phyloP scores from a whole-genome alignment of 1,140 invertebrate species.

The Lepidurus couesii region DNA sequence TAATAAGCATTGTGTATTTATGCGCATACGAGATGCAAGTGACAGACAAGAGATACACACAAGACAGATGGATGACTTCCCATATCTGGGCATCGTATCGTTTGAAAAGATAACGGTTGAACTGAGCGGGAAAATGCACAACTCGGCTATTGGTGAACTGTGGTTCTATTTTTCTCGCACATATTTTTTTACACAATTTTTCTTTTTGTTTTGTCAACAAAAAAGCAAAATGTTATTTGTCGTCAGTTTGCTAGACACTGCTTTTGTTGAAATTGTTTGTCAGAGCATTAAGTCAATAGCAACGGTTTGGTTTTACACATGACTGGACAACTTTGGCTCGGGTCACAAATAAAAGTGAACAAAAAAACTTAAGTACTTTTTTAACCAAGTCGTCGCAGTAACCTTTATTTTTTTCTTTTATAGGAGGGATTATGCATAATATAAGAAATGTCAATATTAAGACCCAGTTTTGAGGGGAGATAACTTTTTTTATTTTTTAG shows the following conservation, averaged over 20 bases:
- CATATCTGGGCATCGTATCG: too few relatives aligned
- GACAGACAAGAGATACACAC: background rate
- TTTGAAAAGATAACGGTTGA: background rate
- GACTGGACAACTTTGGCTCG: background rate
- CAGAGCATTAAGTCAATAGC: constrained; percentile 5
- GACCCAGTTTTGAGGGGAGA: background rate
- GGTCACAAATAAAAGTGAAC: background rate
- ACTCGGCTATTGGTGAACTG: background rate
- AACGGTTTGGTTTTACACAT: constrained; percentile 1
- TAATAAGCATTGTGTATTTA: constrained; percentile 5
- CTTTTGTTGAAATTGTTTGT: background rate
- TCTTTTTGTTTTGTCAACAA: background rate
- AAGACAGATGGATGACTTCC: constrained; percentile 17
- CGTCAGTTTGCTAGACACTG: background rate
- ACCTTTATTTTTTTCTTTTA: background rate
- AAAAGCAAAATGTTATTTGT: background rate
- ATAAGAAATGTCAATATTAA: constrained; percentile 19
- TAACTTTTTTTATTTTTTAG: background rate
- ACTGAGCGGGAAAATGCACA: background rate
- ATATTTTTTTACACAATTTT: background rate
- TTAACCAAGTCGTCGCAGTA: background rate
- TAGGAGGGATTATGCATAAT: background rate
- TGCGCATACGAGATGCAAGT: constrained; percentile 21
- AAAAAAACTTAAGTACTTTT: background rate
- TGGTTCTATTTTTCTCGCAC: too few relatives aligned